Conservation (phyloP, 2,113 vertebrate genomes). For the Galeopterus variegatus region DNA sequence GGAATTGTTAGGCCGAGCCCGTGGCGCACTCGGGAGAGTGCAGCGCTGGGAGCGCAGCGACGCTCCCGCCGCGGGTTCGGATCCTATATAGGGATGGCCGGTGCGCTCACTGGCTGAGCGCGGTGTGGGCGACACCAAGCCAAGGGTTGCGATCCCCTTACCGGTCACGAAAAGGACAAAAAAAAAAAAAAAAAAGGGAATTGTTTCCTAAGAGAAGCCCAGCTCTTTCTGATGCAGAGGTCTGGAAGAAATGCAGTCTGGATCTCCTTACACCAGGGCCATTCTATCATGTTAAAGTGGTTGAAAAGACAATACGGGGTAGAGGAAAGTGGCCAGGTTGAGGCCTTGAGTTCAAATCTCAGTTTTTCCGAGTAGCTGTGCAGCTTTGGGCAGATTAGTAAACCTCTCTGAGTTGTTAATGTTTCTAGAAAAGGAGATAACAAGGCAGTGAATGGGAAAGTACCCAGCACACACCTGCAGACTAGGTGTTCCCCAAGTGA, state of each 20-base stretch:
- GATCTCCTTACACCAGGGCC: neutral
- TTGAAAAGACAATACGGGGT: neutral
- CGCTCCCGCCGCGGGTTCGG: too few relatives aligned
- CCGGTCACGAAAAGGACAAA: too few relatives aligned
- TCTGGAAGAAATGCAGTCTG: neutral
- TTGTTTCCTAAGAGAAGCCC: neutral
- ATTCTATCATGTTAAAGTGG: neutral
- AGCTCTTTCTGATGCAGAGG: neutral
- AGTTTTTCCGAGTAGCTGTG: neutral
- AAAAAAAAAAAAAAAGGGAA: too few relatives aligned
- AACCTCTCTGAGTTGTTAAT: neutral
- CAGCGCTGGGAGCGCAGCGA: too few relatives aligned
- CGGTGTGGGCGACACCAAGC: too few relatives aligned
- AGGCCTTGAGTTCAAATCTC: neutral
- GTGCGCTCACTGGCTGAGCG: too few relatives aligned
- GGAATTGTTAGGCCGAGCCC: too few relatives aligned
- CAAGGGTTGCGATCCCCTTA: too few relatives aligned
- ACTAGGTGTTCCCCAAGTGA: neutral
- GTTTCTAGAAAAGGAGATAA: neutral
- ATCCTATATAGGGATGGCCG: too few relatives aligned
- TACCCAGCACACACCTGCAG: neutral
- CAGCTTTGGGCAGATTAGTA: neutral
- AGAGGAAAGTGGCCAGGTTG: neutral
- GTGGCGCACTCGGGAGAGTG: too few relatives aligned
- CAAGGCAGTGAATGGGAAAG: neutral